Percentiles rank a stretch among this genome's conserved stretches.
These are phyloP conservation scores for Drosophila algonquin DNA, from an alignment of 2,888 invertebrate genomes.

Conservation along the genomic window DNA sequence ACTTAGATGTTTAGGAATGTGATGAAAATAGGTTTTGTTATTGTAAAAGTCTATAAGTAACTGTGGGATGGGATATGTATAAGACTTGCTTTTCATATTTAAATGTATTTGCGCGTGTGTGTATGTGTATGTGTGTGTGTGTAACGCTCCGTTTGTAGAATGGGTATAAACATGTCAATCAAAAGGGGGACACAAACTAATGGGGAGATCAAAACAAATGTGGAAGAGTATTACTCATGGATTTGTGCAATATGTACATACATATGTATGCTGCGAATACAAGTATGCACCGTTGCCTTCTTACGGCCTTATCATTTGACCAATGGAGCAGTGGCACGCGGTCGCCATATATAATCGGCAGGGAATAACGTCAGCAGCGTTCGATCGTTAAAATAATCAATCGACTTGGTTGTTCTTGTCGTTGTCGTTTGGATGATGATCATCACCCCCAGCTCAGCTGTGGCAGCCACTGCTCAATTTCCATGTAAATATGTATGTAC, in stretches of 20 bases:
- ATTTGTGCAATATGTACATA: constrained; percentile 13
- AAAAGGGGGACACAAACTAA: constrained; percentile 33
- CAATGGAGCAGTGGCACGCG: constrained; percentile 19
- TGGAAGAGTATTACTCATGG: constrained; percentile 41
- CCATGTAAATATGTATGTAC: no score
- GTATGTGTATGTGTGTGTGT: constrained; percentile 16
- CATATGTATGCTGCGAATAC: neutral
- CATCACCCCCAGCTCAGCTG: constrained; percentile 16
- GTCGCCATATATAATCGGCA: constrained; percentile 15
- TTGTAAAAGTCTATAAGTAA: constrained; percentile 31
- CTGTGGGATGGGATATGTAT: constrained; percentile 5
- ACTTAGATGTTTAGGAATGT: constrained; percentile 29
- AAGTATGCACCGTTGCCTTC: no score
- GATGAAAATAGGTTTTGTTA: constrained; percentile 27
- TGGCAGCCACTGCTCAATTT: neutral
- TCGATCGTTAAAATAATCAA: constrained; percentile 41
- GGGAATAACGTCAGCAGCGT: constrained; percentile 38
- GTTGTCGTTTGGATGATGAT: constrained; percentile 19
- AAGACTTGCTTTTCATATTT: constrained; percentile 18
- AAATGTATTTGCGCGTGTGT: constrained; percentile 5
- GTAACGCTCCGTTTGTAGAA: constrained; percentile 48
- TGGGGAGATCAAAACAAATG: constrained; percentile 30
- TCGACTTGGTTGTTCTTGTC: constrained; percentile 13
- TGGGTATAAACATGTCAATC: constrained; percentile 56
- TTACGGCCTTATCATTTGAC: constrained; percentile 28